Percentiles rank a stretch among this genome's conserved stretches.
Conservation (phyloP, 2,888 invertebrate genomes). For the Nomada flava region DNA sequence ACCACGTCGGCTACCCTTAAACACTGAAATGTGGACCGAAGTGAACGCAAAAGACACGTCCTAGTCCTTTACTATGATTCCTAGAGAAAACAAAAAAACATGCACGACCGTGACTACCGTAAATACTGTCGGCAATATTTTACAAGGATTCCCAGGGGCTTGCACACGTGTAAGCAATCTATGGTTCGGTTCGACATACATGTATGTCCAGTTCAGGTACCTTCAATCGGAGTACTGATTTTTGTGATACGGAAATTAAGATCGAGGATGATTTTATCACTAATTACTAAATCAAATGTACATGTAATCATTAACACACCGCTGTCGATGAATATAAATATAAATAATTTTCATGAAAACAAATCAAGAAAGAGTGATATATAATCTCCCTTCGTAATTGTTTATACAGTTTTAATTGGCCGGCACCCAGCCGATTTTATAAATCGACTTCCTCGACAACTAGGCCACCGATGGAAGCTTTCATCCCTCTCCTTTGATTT, state of each 20-base stretch:
- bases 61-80: conserved; percentile 22
- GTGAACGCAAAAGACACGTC: conserved; percentile 64
- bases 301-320: no score
- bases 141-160: not conserved
- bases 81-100: not conserved
- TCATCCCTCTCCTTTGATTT: no score
- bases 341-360: no score
- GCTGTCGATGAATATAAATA: no score
- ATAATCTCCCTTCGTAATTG: no score
- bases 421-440: no score
- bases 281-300: not conserved
- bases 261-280: not conserved
- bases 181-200: not conserved
- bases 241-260: not conserved
- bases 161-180: not conserved
- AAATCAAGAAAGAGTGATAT: no score
- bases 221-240: not conserved
- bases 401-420: no score
- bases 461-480: no score
- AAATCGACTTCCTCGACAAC: no score
- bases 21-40: conserved; percentile 76
- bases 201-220: not conserved
- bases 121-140: not conserved
- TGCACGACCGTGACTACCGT: not conserved
- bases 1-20: conserved; percentile 78